A percentile compares a stretch with the other conserved stretches of the same genome.
phyloP scores from a whole-genome alignment of 1,140 invertebrate genomes.

The Homalodisca vitripennis region DNA sequence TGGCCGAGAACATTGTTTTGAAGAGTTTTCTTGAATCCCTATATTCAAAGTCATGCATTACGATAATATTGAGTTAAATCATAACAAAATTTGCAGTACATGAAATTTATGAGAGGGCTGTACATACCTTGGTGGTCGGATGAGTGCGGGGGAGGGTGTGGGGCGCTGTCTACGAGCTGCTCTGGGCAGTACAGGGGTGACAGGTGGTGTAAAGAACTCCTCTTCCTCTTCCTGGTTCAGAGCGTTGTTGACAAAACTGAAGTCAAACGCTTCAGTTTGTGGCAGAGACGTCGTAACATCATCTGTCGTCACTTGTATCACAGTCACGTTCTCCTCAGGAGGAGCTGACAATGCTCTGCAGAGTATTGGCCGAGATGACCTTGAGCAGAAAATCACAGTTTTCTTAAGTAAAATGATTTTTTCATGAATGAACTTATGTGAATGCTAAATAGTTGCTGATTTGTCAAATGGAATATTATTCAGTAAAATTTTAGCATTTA shows the following conservation, averaged over 20 bases:
- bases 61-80: no score
- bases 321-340: conserved; percentile 38
- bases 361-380: conserved; percentile 18
- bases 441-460: no score
- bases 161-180: neutral
- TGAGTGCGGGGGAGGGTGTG: neutral
- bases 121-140: neutral
- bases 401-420: no score
- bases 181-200: conserved; percentile 33
- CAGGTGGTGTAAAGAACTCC: conserved; percentile 38
- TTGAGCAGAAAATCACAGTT: conserved; percentile 26
- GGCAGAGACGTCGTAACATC: neutral
- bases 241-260: conserved; percentile 34
- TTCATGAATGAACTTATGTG: no score
- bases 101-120: no score
- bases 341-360: conserved; percentile 30
- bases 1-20: no score
- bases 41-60: no score
- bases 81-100: no score
- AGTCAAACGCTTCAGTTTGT: conserved; percentile 33
- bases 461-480: no score
- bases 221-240: conserved; percentile 28
- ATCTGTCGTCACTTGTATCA: conserved; percentile 38
- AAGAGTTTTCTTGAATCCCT: no score
- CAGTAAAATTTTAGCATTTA: no score